These are phyloP conservation scores for Erebia aethiops DNA, from an alignment of 2,888 invertebrate genomes.

Conservation along the genomic window DNA sequence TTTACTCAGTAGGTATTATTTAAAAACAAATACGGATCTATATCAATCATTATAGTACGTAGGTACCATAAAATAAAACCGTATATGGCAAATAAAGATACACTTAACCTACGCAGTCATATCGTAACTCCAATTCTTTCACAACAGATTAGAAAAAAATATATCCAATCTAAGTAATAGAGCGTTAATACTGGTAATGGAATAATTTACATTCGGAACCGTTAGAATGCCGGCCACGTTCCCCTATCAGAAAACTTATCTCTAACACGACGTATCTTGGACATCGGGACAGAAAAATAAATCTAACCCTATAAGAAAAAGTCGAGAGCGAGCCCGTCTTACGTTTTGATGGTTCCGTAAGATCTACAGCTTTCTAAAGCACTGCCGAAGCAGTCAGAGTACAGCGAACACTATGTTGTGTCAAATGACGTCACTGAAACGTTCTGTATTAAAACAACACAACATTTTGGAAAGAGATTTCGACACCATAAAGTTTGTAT, in stretches of 20 bases:
- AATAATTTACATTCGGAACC: slow-evolving; percentile 26
- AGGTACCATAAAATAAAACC: slow-evolving; percentile 3
- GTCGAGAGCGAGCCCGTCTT: not conserved
- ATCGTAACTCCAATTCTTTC: slow-evolving; percentile 8
- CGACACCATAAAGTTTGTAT: no score
- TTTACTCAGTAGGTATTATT: no score
- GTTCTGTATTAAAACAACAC: no score
- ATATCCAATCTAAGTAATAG: slow-evolving; percentile 11
- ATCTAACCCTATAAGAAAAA: slow-evolving; percentile 8
- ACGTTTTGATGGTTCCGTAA: not conserved
- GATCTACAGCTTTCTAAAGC: not conserved
- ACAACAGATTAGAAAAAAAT: slow-evolving; percentile 12
- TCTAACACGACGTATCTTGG: slow-evolving; percentile 23
- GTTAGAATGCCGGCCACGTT: slow-evolving; percentile 23
- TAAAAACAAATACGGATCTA: not conserved
- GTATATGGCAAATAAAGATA: not conserved
- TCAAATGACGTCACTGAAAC: not conserved
- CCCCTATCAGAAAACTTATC: slow-evolving; percentile 20
- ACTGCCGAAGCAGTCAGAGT: not conserved
- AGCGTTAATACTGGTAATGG: slow-evolving; percentile 16
- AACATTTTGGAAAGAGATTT: no score
- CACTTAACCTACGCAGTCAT: not conserved
- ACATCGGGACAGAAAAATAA: slow-evolving; percentile 25
- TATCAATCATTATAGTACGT: slow-evolving; percentile 1
- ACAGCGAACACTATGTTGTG: not conserved